Percentiles rank a stretch among this genome's conserved stretches.
Conservation (phyloP, 2,888 invertebrate species). For the Nebria salina region DNA sequence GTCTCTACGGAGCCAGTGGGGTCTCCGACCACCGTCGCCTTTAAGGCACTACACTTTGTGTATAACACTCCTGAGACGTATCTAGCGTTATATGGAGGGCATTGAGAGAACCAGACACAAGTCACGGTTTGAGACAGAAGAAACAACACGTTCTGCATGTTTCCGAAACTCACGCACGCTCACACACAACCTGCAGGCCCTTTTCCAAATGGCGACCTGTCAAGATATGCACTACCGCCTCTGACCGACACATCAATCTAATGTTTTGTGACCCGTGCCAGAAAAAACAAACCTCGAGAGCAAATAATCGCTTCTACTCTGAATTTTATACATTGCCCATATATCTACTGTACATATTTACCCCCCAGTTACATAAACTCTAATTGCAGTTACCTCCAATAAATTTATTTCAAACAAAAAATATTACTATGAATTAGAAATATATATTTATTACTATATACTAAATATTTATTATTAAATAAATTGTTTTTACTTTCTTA, state of each 20-base stretch:
- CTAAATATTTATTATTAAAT: too few species aligned
- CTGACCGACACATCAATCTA: conserved; percentile 19
- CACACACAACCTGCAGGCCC: neutral
- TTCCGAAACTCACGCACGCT: neutral
- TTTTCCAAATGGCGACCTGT: conserved; percentile 14
- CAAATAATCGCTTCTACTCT: too few species aligned
- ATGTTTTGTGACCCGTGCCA: conserved; percentile 15
- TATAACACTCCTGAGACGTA: neutral
- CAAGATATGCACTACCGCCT: conserved; percentile 11
- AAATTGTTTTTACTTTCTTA: too few species aligned
- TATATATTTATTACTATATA: too few species aligned
- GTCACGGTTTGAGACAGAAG: neutral
- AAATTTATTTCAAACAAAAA: too few species aligned
- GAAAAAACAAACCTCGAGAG: neutral
- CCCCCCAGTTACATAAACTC: too few species aligned
- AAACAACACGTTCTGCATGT: neutral
- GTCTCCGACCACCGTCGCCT: too few species aligned
- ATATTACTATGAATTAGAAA: too few species aligned
- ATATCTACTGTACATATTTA: too few species aligned
- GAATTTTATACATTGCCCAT: too few species aligned
- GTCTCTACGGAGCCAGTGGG: too few species aligned
- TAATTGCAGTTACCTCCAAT: too few species aligned
- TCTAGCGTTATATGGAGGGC: neutral
- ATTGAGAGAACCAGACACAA: neutral
- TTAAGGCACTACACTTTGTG: neutral